Evolutionary conservation across 1,140 invertebrate species (phyloP).

Genomic region (Ruditapes philippinarum): DNA sequence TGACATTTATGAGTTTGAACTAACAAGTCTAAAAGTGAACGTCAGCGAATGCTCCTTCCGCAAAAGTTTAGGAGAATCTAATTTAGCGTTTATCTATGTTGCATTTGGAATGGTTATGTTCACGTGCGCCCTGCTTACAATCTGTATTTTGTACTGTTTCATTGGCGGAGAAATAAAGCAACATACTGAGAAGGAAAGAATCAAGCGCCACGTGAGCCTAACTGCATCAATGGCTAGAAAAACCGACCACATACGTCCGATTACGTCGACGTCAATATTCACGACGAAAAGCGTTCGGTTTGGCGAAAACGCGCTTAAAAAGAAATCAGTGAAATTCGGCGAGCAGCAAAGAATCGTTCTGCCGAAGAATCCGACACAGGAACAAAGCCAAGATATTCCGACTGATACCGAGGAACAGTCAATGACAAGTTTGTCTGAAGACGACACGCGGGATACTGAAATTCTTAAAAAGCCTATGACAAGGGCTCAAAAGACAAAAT

Average conservation of each 20-base stretch:
- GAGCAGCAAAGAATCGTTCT: not conserved
- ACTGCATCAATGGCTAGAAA: conserved; percentile 58
- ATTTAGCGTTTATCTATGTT: conserved; percentile 28
- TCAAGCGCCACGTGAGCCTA: conserved; percentile 49
- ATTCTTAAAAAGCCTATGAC: conserved; percentile 33
- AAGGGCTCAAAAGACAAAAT: conserved; percentile 45
- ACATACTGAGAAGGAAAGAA: conserved; percentile 44
- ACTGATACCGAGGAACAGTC: conserved; percentile 38
- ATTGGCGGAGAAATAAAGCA: conserved; percentile 50
- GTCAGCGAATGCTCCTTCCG: conserved; percentile 56
- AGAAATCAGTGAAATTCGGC: conserved; percentile 29
- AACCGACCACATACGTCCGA: not conserved
- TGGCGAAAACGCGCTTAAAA: not conserved
- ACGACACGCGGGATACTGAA: conserved; percentile 28
- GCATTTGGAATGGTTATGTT: conserved; percentile 48
- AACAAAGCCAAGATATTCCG: not conserved
- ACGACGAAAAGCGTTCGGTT: not conserved
- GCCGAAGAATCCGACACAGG: not conserved
- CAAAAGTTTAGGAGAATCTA: not conserved
- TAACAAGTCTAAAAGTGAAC: not conserved
- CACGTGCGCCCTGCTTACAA: conserved; percentile 8
- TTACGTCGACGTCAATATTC: not conserved
- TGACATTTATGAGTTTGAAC: conserved; percentile 19
- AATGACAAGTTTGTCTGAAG: conserved; percentile 40
- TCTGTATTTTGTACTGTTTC: conserved; percentile 58